A percentile compares a stretch with the other conserved stretches of the same genome.
Conservation (phyloP, 2,888 invertebrate genomes). For the Tryphoninae sp. region DNA sequence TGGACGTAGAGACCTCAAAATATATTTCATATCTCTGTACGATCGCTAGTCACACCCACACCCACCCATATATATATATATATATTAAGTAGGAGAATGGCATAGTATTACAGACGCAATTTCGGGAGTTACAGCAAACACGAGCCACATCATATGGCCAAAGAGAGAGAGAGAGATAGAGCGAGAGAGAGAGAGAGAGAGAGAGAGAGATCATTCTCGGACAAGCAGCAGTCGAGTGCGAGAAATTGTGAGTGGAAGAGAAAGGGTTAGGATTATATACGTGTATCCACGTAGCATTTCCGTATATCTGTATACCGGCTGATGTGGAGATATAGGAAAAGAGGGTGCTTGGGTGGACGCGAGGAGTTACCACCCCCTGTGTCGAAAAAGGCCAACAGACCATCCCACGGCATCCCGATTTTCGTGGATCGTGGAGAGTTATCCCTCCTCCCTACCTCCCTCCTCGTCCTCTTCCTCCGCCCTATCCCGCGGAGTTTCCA, state of each 20-base stretch:
- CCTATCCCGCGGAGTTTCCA: conserved; percentile 70
- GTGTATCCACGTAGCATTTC: not conserved
- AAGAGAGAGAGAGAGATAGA: conserved; percentile 19
- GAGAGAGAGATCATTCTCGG: conserved; percentile 53
- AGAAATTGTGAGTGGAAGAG: conserved; percentile 63
- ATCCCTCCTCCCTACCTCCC: conserved; percentile 20
- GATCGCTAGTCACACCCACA: conserved; percentile 14
- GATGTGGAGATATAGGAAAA: conserved; percentile 44
- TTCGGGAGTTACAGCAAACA: conserved; percentile 70
- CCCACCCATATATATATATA: conserved; percentile 29
- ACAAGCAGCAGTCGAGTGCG: conserved; percentile 55
- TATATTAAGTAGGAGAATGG: conserved; percentile 27
- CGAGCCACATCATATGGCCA: conserved; percentile 17
- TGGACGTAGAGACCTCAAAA: conserved; percentile 45
- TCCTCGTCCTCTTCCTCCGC: not conserved
- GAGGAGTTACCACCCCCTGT: conserved; percentile 57
- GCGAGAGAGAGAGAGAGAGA: not conserved
- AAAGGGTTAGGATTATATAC: conserved; percentile 48
- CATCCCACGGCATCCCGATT: conserved; percentile 36
- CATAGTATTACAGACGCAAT: conserved; percentile 72
- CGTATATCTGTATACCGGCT: conserved; percentile 5
- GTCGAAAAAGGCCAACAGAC: conserved; percentile 39
- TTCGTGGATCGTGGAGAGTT: conserved; percentile 63
- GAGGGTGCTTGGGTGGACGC: conserved; percentile 57
- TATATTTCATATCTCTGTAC: conserved; percentile 51